A percentile compares a stretch with the other conserved stretches of the same genome.
phyloP scores from a whole-genome alignment of 2,797 vertebrate genomes.

The Xiphophorus birchmanni region DNA sequence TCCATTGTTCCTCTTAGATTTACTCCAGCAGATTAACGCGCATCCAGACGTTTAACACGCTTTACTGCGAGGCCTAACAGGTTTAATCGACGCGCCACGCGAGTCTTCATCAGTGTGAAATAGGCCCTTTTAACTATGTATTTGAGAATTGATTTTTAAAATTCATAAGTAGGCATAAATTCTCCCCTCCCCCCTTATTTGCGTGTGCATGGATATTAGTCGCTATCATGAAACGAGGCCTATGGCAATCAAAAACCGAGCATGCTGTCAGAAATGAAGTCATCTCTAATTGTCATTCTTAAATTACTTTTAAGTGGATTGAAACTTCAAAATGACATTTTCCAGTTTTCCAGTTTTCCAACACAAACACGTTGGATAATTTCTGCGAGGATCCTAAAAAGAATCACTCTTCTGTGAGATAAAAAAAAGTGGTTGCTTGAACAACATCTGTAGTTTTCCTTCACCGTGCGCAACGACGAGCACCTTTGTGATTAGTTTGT shows the following conservation, averaged over 20 bases:
- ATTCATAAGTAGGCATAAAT: conserved; percentile 59
- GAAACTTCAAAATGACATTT: conserved; percentile 8
- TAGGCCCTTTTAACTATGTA: conserved; percentile 64
- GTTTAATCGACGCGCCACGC: conserved; percentile 66
- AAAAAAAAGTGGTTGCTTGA: neutral
- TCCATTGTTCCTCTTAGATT: conserved; percentile 52
- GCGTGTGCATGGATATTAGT: conserved; percentile 63
- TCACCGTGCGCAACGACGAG: too few relatives aligned
- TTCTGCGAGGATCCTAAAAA: neutral
- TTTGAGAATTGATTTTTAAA: conserved; percentile 71
- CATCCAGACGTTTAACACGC: conserved; percentile 56
- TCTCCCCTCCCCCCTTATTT: conserved; percentile 46
- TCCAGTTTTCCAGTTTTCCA: neutral
- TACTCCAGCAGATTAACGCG: conserved; percentile 50
- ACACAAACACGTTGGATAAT: conserved; percentile 1
- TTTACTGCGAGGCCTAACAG: conserved; percentile 57
- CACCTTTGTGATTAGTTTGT: neutral
- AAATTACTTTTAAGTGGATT: conserved; percentile 26
- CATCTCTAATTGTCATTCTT: conserved; percentile 16
- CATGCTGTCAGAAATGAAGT: conserved; percentile 50
- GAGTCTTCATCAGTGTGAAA: conserved; percentile 70
- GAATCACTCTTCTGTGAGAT: neutral
- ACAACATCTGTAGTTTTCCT: neutral
- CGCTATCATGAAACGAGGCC: conserved; percentile 37
- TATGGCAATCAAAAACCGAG: conserved; percentile 41